These are phyloP conservation scores for Cancer borealis DNA, from an alignment of 2,888 invertebrate species.

Conservation along the genomic window DNA sequence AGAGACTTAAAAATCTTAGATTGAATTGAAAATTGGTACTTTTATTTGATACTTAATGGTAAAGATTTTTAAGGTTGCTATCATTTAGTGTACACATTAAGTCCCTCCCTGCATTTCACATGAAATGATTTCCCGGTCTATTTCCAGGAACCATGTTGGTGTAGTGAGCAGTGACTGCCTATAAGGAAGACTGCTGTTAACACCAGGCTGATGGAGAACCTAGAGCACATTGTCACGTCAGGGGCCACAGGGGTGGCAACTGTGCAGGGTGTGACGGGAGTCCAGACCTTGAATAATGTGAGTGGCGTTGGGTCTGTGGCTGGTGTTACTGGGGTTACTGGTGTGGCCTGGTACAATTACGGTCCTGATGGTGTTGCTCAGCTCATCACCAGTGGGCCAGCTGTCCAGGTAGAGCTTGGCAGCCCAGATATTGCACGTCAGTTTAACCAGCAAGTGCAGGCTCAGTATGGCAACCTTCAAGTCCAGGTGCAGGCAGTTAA, in stretches of 20 bases:
- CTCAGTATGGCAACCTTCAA: constrained; percentile 76
- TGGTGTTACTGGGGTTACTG: constrained; percentile 67
- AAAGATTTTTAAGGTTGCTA: neutral
- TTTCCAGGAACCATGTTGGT: constrained; percentile 48
- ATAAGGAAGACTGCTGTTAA: neutral
- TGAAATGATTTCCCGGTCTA: neutral
- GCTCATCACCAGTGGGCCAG: constrained; percentile 72
- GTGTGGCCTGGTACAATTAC: constrained; percentile 75
- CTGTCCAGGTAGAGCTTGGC: constrained; percentile 76
- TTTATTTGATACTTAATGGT: neutral
- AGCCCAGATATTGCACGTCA: constrained; percentile 76
- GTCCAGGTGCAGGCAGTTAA: constrained; percentile 75
- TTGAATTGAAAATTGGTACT: neutral
- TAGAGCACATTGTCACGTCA: constrained; percentile 52
- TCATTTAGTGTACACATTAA: neutral
- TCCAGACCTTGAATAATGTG: constrained; percentile 65
- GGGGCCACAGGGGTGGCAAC: constrained; percentile 52
- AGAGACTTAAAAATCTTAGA: neutral
- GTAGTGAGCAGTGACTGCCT: neutral
- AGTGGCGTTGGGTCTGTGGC: constrained; percentile 64
- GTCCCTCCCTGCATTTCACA: neutral
- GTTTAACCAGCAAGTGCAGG: constrained; percentile 77
- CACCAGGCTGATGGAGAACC: neutral
- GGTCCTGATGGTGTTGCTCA: constrained; percentile 73
- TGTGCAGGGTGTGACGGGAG: constrained; percentile 60